Evolutionary conservation across 2,888 invertebrate species (phyloP), one percentile per base, ranked within the genome.

Genomic region (Polydesmus complanatus): DNA sequence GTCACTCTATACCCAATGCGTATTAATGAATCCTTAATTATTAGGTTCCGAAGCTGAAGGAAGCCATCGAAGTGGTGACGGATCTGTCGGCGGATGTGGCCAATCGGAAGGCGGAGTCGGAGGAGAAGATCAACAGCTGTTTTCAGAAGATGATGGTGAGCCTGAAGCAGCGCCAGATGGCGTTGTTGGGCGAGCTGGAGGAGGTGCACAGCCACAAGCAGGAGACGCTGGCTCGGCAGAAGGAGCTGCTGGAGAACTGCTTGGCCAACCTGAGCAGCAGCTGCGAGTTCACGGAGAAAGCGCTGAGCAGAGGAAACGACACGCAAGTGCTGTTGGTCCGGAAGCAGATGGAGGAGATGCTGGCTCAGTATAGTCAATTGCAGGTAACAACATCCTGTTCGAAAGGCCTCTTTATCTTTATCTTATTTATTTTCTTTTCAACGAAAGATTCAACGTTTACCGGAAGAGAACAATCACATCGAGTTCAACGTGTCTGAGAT

Each of bases 311-410:
- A 64, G 75, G 75, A 48, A 74, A 71, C 63, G 76, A 75, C 63
- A 76, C 75, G 23, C 77, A 77, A 65, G 72, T 77, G 50, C 69
- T 78, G 21, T 70, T 78, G 56, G 74, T 77, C 48, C 74, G 73
- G 67, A 78, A 77, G 63, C 77, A 78, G 67, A 73, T 77, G 69
- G 70, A 72, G 2, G 75, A 75, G 56, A 72, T 75, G 59, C 68
- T 77, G 50, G 69, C 72, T 58, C 73, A 75, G 62, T 70, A 74
- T 64, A 69, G 69, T 58, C 68, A 64, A 26, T 67, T 67, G 64
- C 64, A 67, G 47, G 65, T 68, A 47, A 68, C 25, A 22, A 53
- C 2, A n/a, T n/a, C 3, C 3, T 23, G 53, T 22, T 21, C 11
- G 18, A 23, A 3, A 2, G 18, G 23, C 19, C 2, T 19, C 3